phyloP scores from a whole-genome alignment of 2,888 invertebrate genomes.

The Cheilosia grossa region DNA sequence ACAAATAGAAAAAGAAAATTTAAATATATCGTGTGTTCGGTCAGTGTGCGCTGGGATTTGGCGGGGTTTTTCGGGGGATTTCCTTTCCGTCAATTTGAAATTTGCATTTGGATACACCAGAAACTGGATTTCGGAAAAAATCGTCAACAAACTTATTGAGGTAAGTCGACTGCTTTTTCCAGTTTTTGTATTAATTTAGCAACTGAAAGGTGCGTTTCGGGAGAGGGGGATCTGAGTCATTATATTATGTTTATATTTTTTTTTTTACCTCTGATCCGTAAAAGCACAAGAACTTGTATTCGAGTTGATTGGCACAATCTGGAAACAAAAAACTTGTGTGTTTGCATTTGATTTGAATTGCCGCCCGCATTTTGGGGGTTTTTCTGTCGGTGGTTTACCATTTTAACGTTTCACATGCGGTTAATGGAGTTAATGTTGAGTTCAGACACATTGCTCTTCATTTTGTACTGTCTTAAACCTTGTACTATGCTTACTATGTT shows the following conservation, averaged over 20 bases:
- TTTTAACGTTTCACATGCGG: not conserved
- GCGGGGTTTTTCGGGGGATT: conserved; percentile 13
- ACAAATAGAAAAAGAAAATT: conserved; percentile 13
- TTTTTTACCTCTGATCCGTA: not conserved
- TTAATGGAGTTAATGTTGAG: not conserved
- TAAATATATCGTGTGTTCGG: not conserved
- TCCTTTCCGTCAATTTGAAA: not conserved
- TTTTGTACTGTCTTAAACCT: no score
- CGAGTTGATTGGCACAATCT: conserved; percentile 7
- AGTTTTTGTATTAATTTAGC: not conserved
- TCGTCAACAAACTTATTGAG: conserved; percentile 32
- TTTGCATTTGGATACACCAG: conserved; percentile 49
- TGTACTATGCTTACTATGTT: no score
- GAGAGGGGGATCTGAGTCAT: conserved; percentile 17
- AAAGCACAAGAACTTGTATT: not conserved
- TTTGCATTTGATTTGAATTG: conserved; percentile 1
- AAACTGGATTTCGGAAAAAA: conserved; percentile 27
- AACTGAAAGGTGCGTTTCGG: not conserved
- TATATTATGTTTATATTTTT: not conserved
- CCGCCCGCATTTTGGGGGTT: conserved; percentile 2
- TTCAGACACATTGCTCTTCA: no score
- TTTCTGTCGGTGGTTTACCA: not conserved
- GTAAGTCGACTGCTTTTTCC: conserved; percentile 29
- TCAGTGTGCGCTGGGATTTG: conserved; percentile 1
- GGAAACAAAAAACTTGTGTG: not conserved